Evolutionary conservation across 2,113 vertebrate genomes (phyloP).

Genomic region (Odontesthes bonariensis): DNA sequence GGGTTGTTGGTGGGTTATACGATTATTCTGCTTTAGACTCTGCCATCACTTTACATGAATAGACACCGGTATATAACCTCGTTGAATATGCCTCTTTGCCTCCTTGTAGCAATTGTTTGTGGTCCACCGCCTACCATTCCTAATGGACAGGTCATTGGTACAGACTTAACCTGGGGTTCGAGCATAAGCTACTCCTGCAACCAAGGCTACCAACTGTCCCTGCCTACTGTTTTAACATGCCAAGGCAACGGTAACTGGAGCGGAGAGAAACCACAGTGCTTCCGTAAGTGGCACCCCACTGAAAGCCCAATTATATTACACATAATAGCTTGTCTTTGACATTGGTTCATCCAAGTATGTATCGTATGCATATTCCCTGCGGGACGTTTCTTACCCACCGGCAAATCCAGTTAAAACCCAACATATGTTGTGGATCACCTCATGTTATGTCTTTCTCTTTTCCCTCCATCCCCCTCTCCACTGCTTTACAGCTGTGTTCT

Average conservation of each 20-base stretch:
- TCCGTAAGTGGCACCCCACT: slow-evolving; percentile 87
- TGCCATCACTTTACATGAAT: not conserved
- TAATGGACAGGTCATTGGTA: slow-evolving; percentile 93
- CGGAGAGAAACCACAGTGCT: slow-evolving; percentile 95
- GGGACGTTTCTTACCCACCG: not conserved
- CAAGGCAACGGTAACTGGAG: slow-evolving; percentile 95
- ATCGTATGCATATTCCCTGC: not conserved
- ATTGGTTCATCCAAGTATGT: not conserved
- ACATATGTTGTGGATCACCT: slow-evolving; percentile 10
- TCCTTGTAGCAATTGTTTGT: slow-evolving; percentile 88
- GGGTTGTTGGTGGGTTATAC: not conserved
- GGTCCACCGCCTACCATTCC: slow-evolving; percentile 88
- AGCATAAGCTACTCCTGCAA: slow-evolving; percentile 93
- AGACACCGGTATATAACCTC: not conserved
- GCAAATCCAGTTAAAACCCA: slow-evolving; percentile 11
- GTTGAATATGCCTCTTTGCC: slow-evolving; percentile 2
- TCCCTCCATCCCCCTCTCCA: not conserved
- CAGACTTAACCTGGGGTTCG: slow-evolving; percentile 94
- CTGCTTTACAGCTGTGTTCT: slow-evolving; percentile 91
- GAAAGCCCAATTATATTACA: slow-evolving; percentile 15
- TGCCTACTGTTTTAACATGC: slow-evolving; percentile 93
- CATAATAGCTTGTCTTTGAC: slow-evolving; percentile 2
- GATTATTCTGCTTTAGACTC: not conserved
- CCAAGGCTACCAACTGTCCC: slow-evolving; percentile 96
- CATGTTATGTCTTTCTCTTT: not conserved